Evolutionary conservation across 2,113 vertebrate species (phyloP), one percentile per base, ranked within the genome.

Genomic region (Colinus virginianus): DNA sequence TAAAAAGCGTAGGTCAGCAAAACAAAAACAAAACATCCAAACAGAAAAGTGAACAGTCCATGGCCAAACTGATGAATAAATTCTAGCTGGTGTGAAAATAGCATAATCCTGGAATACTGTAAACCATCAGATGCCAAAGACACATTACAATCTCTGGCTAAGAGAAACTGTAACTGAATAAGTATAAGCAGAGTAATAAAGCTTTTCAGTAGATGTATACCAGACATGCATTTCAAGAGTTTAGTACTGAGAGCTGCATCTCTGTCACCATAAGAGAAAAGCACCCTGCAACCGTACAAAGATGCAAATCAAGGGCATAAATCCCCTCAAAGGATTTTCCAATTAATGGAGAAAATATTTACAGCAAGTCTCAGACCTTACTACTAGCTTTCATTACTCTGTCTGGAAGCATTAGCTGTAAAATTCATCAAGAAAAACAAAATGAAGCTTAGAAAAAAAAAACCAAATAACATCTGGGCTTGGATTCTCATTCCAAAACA

Each of bases 261-360:
- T 40, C 61, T n/a, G 10, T 55, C 58, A 77, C 23, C 11, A 42
- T 26, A 78, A 7, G 12, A 17, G 81, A 81, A 84, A 90, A 71
- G 10, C 36, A 90, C 13, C 45, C 36, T 61, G 3, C 26, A 88
- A 88, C 23, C 23, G 30, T 53, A 38, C 26, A 70, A 79, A 80
- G 46, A 75, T 32, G 23, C 48, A 93, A 83, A 59, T 20, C 16
- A 77, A 2, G 15, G 6, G 22, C 42, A 67, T 21, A 96, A 66
- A 45, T 53, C 5, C 21, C 25, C 63, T 68, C n/a, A 82, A 76
- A 95, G 26, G 45, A 62, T 30, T 20, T 88, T 79, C 38, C 28
- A 93, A 42, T 85, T 85, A 77, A 70, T 3, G 20, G 9, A 59
- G 28, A 80, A 95, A 84, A 63, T 86, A 86, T 75, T 93, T 91